phyloP scores from a whole-genome alignment of 2,113 vertebrate species.

The Shinisaurus crocodilurus region DNA sequence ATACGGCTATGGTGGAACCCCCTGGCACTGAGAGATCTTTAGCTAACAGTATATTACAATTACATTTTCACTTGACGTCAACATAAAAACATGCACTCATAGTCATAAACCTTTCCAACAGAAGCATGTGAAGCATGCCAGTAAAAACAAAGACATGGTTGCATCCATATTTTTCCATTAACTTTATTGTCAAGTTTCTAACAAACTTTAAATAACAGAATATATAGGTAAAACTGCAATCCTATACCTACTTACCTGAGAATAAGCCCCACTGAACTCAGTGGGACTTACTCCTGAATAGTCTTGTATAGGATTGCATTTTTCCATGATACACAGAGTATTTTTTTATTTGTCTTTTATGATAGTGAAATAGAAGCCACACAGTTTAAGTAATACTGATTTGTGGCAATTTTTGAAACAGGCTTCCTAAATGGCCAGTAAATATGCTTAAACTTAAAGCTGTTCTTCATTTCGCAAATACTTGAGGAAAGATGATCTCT shows the following conservation, averaged over 20 bases:
- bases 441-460: neutral
- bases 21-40: neutral
- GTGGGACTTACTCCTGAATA: neutral
- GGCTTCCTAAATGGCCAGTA: neutral
- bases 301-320: neutral
- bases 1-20: neutral
- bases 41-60: neutral
- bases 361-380: neutral
- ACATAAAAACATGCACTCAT: neutral
- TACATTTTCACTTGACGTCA: neutral
- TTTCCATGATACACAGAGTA: neutral
- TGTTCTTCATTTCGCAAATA: neutral
- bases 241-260: neutral
- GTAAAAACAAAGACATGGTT: neutral
- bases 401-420: neutral
- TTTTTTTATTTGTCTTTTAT: conserved; percentile 3
- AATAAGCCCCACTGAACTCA: neutral
- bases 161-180: neutral
- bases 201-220: neutral
- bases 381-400: conserved; percentile 5
- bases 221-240: neutral
- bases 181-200: neutral
- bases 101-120: neutral
- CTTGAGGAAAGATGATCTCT: neutral
- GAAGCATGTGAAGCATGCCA: neutral